Conservation (phyloP, 2,797 vertebrate species). For the Halcyon badia region DNA sequence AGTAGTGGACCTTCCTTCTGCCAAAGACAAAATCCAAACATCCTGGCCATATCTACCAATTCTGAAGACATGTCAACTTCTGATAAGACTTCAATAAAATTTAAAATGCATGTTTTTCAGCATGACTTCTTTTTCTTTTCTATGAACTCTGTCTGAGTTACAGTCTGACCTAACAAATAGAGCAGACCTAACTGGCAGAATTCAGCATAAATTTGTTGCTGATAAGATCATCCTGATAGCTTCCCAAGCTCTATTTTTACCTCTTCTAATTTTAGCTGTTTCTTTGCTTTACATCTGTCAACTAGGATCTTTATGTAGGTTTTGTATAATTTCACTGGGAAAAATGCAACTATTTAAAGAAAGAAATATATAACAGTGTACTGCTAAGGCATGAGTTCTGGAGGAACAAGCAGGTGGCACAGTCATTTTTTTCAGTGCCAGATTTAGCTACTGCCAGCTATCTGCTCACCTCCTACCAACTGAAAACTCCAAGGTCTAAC, state of each 20-base stretch:
- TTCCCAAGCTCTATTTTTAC: constrained; percentile 43
- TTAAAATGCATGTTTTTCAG: neutral
- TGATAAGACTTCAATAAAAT: neutral
- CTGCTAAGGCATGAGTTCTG: neutral
- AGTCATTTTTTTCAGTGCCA: neutral
- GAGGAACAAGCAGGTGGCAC: constrained; percentile 22
- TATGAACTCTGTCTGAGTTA: neutral
- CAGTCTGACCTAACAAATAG: neutral
- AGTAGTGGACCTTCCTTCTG: neutral
- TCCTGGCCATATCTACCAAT: neutral
- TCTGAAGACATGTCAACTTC: neutral
- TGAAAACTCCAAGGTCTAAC: neutral
- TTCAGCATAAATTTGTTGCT: neutral
- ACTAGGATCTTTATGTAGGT: neutral
- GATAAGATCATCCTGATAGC: neutral
- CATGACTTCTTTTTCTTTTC: neutral
- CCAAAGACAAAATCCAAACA: neutral
- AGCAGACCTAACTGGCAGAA: neutral
- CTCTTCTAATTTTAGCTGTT: constrained; percentile 49
- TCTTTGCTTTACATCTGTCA: constrained; percentile 34
- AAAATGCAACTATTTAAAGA: constrained; percentile 33
- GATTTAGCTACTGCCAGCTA: constrained; percentile 33
- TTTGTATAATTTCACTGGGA: constrained; percentile 12
- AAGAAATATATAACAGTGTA: neutral
- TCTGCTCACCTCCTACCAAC: neutral